Conservation (phyloP, 1,140 invertebrate species). For the Pteromalus puparum region DNA sequence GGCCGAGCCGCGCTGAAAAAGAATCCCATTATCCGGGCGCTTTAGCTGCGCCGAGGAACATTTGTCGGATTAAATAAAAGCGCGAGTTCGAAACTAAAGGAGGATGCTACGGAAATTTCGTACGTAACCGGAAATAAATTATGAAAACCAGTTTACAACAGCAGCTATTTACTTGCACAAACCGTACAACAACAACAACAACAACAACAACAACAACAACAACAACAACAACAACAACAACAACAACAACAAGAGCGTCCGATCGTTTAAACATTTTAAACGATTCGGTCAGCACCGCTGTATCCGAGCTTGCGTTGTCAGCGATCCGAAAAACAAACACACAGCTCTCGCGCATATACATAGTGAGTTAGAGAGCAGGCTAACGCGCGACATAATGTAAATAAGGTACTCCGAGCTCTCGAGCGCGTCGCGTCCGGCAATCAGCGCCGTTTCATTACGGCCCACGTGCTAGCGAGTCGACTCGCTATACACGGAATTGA, state of each 20-base stretch:
- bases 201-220: too few species aligned
- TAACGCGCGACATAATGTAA: neutral
- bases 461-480: neutral
- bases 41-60: neutral
- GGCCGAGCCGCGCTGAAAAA: neutral
- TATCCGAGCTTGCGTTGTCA: neutral
- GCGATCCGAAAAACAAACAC: neutral
- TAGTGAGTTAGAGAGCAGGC: neutral
- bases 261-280: neutral
- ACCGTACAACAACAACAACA: too few species aligned
- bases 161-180: too few species aligned
- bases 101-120: neutral
- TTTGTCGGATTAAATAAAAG: neutral
- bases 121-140: too few species aligned
- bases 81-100: neutral
- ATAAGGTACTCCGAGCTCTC: neutral
- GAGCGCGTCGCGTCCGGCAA: neutral
- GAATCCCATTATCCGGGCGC: neutral
- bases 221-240: too few species aligned
- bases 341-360: neutral
- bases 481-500: neutral
- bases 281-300: neutral
- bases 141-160: too few species aligned
- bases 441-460: conserved; percentile 25
- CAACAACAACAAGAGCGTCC: too few species aligned